A percentile compares a stretch with the other conserved stretches of the same genome.
Conservation (phyloP, 2,797 vertebrate species). For the Sebastes umbrosus region DNA sequence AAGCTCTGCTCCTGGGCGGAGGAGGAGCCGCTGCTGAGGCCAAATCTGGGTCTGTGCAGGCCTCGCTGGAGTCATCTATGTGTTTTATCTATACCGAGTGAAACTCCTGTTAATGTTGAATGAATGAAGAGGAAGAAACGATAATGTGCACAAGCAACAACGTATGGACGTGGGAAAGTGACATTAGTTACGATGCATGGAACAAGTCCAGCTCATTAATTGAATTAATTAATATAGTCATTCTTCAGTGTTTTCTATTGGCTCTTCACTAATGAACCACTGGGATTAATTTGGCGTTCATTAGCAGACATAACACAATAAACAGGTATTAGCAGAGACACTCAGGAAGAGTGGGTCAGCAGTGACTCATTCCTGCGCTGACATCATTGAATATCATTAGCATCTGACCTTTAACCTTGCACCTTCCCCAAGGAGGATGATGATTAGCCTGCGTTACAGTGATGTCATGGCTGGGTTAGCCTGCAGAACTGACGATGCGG, state of each 20-base stretch:
- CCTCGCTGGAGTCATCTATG: too few relatives aligned
- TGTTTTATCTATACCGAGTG: too few relatives aligned
- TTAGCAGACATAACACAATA: constrained; percentile 27
- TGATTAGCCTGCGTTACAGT: not conserved
- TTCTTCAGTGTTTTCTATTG: not conserved
- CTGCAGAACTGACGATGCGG: not conserved
- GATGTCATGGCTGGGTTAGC: not conserved
- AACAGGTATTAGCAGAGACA: constrained; percentile 22
- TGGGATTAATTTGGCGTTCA: constrained; percentile 21
- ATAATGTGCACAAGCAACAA: too few relatives aligned
- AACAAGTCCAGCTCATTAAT: not conserved
- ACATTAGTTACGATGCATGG: not conserved
- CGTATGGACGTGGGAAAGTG: not conserved
- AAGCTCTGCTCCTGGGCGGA: too few relatives aligned
- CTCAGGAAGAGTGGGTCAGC: not conserved
- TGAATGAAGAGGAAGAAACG: too few relatives aligned
- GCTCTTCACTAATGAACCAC: constrained; percentile 8
- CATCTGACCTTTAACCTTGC: constrained; percentile 58
- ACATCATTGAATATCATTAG: constrained; percentile 56
- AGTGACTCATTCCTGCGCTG: constrained; percentile 55
- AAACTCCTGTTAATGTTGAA: too few relatives aligned
- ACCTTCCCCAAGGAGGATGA: constrained; percentile 17
- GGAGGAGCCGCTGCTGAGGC: too few relatives aligned
- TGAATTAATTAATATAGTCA: not conserved
- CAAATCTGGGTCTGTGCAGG: too few relatives aligned